Conservation (phyloP, 53 echinoderm and acorn worm species). For the Astropecten irregularis region DNA sequence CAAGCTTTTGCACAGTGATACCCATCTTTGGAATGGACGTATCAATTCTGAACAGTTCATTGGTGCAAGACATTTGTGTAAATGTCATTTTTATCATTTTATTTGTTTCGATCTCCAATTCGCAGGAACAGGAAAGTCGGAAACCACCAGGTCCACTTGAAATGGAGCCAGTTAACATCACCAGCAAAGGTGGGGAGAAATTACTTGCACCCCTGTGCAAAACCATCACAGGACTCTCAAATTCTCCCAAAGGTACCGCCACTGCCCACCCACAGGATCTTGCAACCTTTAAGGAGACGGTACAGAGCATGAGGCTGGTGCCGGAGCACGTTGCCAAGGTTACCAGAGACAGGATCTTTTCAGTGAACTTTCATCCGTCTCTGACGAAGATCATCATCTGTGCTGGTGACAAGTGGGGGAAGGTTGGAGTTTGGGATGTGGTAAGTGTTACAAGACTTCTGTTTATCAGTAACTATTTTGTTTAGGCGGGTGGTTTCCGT, state of each 20-base stretch:
- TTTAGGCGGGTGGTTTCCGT: too few relatives aligned
- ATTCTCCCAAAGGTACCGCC: slow-evolving; percentile 7
- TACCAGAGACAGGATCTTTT: slow-evolving; percentile 69
- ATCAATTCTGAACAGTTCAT: too few relatives aligned
- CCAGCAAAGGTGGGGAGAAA: slow-evolving; percentile 50
- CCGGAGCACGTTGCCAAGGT: slow-evolving; percentile 78
- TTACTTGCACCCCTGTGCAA: slow-evolving; percentile 51
- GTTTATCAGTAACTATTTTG: too few relatives aligned
- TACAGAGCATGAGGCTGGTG: slow-evolving; percentile 61
- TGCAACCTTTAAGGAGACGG: slow-evolving; percentile 2
- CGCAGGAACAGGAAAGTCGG: too few relatives aligned
- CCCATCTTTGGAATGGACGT: too few relatives aligned
- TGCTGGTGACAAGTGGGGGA: slow-evolving; percentile 89
- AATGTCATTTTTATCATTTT: too few relatives aligned
- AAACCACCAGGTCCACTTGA: slow-evolving; percentile 73
- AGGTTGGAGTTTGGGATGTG: slow-evolving; percentile 89
- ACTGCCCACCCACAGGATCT: neutral
- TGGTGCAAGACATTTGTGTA: too few relatives aligned
- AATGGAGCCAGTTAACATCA: slow-evolving; percentile 76
- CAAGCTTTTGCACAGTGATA: too few relatives aligned
- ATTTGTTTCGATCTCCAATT: too few relatives aligned
- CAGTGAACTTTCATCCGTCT: slow-evolving; percentile 79
- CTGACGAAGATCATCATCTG: slow-evolving; percentile 55
- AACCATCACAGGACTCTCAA: slow-evolving; percentile 28
- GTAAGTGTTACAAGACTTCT: slow-evolving; percentile 45